phyloP scores from a whole-genome alignment of 2,113 vertebrate species.

The Coregonus clupeaformis region DNA sequence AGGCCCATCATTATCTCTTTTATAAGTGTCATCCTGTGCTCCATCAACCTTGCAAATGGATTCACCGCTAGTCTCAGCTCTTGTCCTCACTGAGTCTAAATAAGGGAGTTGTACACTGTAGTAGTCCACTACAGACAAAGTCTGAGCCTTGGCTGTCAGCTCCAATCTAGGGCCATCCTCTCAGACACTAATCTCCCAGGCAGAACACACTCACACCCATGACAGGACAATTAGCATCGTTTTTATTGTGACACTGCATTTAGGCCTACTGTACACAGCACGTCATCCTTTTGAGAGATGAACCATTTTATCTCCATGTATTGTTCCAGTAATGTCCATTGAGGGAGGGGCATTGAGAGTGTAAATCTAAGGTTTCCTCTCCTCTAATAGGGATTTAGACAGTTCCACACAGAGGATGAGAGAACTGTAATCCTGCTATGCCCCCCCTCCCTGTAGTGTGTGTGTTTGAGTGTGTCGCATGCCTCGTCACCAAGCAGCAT shows the following conservation, averaged over 20 bases:
- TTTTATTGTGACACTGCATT: neutral
- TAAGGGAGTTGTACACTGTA: neutral
- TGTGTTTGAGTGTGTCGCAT: neutral
- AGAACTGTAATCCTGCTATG: neutral
- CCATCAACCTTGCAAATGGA: neutral
- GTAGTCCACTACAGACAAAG: neutral
- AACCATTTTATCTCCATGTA: neutral
- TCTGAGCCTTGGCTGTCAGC: constrained; percentile 4
- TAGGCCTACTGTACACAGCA: neutral
- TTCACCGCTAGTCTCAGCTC: too few species aligned
- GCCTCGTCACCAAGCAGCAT: neutral
- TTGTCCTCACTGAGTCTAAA: neutral
- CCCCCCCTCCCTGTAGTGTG: neutral
- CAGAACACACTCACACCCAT: constrained; percentile 9
- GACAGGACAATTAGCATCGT: constrained; percentile 4
- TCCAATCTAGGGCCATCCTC: constrained; percentile 16
- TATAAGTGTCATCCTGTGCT: neutral
- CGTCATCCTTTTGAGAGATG: neutral
- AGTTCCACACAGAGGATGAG: constrained; percentile 3
- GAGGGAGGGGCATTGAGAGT: neutral
- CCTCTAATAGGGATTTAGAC: neutral
- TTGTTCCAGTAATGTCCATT: neutral
- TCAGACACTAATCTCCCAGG: constrained; percentile 12
- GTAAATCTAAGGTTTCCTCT: neutral
- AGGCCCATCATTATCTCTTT: too few species aligned